A percentile compares a stretch with the other conserved stretches of the same genome.
phyloP scores from a whole-genome alignment of 2,888 invertebrate genomes.

The Drosophila kokeensis region DNA sequence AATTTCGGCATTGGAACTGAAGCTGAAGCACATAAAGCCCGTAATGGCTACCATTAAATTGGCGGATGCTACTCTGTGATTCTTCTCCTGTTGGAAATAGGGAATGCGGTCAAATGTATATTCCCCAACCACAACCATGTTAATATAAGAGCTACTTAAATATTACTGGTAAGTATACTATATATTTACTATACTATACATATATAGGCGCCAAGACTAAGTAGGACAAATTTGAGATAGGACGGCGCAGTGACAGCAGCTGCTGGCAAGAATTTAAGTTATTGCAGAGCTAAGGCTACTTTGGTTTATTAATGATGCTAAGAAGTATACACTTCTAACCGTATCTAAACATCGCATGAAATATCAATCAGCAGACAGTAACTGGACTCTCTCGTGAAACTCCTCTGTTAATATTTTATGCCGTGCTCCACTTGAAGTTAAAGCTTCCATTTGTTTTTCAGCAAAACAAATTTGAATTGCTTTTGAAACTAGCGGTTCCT shows the following conservation, averaged over 20 bases:
- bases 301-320: not conserved
- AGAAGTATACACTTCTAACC: not conserved
- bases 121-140: conserved; percentile 13
- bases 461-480: not conserved
- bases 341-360: not conserved
- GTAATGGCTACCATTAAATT: conserved; percentile 73
- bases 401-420: not conserved
- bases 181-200: too few relatives aligned
- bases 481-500: not conserved
- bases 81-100: conserved; percentile 35
- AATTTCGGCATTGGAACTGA: conserved; percentile 61
- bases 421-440: not conserved
- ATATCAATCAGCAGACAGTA: not conserved
- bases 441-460: not conserved
- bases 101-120: conserved; percentile 55
- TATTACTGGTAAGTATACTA: conserved; percentile 41
- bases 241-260: conserved; percentile 8
- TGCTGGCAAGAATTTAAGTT: conserved; percentile 7
- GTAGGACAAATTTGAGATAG: conserved; percentile 14
- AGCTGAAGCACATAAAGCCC: conserved; percentile 21
- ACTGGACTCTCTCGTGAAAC: too few relatives aligned
- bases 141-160: conserved; percentile 67
- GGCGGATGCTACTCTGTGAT: conserved; percentile 35
- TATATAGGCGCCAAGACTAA: conserved; percentile 47
- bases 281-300: not conserved